Base-by-base conservation (phyloP, 2,888 invertebrate genomes). In the Eilema sororculum region DNA sequence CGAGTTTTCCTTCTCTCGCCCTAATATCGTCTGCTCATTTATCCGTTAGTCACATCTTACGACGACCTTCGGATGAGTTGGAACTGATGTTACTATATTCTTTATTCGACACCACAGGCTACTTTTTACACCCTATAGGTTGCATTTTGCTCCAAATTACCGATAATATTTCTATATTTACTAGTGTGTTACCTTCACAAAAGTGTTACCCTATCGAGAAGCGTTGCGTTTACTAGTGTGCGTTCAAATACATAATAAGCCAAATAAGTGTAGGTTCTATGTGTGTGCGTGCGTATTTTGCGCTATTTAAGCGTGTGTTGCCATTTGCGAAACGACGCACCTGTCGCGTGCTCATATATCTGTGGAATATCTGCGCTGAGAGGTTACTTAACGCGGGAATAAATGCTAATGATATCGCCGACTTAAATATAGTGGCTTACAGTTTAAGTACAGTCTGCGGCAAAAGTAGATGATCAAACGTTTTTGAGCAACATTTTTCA, bases 261-360 rank as follows among this genome's bases (percentile, higher is more conserved):
- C 13, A 25, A 28, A n/a, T 41, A 52, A 30, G 25, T 12, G 46
- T n/a, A n/a, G n/a, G n/a, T n/a, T n/a, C n/a, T n/a, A n/a, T 66
- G 61, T 20, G 33, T 67, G 24, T 63, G 33, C 58, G 56, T 66
- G 22, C 20, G 59, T 52, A 68, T 64, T 46, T 28, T 16, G 20
- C 41, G 41, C 58, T 64, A 41, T 25, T 24, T 57, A 57, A 76
- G 68, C 69, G 65, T 63, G 69, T 69, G 63, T 68, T 30, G 72
- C 66, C 62, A 65, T 69, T 66, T 69, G 71, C 73, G 72, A 61
- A 71, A 63, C 56, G 62, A 67, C 75, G 24, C 80, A 80, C 80
- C 80, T 80, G 81, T 71, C 81, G 67, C 77, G 70, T 22, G 25
- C 16, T 65, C 33, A 24, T 65, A 65, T 65, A 56, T 65, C 57